phyloP scores from a whole-genome alignment of 2,888 invertebrate genomes.

The Hanleya hanleyi region DNA sequence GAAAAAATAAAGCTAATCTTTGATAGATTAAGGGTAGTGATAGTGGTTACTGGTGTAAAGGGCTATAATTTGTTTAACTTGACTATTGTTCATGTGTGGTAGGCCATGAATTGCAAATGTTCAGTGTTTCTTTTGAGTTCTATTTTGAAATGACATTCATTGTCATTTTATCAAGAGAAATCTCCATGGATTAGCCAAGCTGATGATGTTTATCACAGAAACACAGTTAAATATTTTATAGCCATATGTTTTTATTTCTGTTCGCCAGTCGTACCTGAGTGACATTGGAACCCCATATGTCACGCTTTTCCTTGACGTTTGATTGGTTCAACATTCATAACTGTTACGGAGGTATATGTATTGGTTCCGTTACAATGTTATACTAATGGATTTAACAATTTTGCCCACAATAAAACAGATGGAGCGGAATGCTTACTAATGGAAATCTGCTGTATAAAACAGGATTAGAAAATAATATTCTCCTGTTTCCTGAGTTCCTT shows the following conservation, averaged over 20 bases:
- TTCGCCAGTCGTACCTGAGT: too few relatives aligned
- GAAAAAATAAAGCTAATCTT: too few relatives aligned
- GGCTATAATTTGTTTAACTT: too few relatives aligned
- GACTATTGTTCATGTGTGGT: too few relatives aligned
- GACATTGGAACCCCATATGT: too few relatives aligned
- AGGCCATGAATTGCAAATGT: background rate
- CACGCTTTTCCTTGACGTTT: too few relatives aligned
- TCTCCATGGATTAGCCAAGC: background rate
- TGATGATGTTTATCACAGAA: background rate
- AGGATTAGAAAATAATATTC: slow-evolving; percentile 9
- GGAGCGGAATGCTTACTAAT: background rate
- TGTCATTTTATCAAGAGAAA: background rate
- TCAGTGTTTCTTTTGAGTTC: background rate
- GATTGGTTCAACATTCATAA: too few relatives aligned
- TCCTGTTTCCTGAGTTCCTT: background rate
- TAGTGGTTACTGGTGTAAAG: too few relatives aligned
- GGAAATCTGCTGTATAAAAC: background rate
- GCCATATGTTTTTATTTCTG: background rate
- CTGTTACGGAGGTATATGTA: too few relatives aligned
- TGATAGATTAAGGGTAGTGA: too few relatives aligned
- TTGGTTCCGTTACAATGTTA: too few relatives aligned
- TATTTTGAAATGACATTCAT: background rate
- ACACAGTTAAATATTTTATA: background rate
- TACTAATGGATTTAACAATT: background rate
- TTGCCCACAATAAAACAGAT: slow-evolving; percentile 3